Conservation (phyloP, 2,888 invertebrate genomes). For the Macaria liturata region DNA sequence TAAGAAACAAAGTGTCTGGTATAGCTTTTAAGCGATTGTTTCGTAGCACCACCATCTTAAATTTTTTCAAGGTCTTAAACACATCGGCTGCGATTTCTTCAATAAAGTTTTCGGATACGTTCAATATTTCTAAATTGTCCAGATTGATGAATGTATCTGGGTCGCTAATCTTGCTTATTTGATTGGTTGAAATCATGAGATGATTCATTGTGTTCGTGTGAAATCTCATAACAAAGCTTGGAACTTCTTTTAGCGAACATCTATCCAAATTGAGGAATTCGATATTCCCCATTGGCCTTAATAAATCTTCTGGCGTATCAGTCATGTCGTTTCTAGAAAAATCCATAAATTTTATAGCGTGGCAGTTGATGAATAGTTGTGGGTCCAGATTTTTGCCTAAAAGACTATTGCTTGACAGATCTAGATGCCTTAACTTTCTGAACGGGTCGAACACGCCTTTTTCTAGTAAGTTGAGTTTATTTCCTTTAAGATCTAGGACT, state of each 20-base stretch:
- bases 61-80: slow-evolving; percentile 53
- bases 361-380: slow-evolving; percentile 47
- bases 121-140: slow-evolving; percentile 54
- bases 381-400: slow-evolving; percentile 46
- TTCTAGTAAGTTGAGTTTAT: slow-evolving; percentile 44
- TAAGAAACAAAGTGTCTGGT: slow-evolving; percentile 55
- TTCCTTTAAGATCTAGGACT: slow-evolving; percentile 55
- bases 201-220: slow-evolving; percentile 59
- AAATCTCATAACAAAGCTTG: slow-evolving; percentile 48
- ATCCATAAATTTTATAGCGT: slow-evolving; percentile 47
- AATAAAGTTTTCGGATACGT: slow-evolving; percentile 59
- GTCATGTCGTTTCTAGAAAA: slow-evolving; percentile 60
- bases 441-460: slow-evolving; percentile 53
- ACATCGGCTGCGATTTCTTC: slow-evolving; percentile 51
- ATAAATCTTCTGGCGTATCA: slow-evolving; percentile 43
- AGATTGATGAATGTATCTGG: slow-evolving; percentile 46
- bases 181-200: slow-evolving; percentile 56
- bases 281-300: slow-evolving; percentile 45
- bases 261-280: slow-evolving; percentile 51
- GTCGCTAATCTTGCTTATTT: slow-evolving; percentile 48
- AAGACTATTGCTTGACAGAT: slow-evolving; percentile 54
- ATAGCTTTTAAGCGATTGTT: slow-evolving; percentile 55
- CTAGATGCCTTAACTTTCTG: slow-evolving; percentile 48
- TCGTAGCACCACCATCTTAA: slow-evolving; percentile 55
- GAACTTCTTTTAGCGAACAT: slow-evolving; percentile 56